Percentiles rank a stretch among this genome's conserved stretches.
phyloP scores from a whole-genome alignment of 2,888 invertebrate species.

The Labia minor region DNA sequence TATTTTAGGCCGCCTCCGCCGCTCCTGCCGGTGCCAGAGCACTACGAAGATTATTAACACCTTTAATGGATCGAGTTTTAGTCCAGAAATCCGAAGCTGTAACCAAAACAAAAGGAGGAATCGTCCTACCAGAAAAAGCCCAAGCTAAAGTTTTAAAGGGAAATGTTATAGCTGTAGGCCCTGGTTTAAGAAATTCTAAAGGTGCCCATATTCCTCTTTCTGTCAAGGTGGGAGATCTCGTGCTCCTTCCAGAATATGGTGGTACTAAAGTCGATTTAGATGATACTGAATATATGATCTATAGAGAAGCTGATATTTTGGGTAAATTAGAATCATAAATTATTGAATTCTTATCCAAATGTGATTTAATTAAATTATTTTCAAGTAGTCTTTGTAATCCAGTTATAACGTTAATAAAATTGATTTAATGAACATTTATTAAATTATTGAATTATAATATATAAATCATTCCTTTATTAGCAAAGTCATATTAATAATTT shows the following conservation, averaged over 20 bases:
- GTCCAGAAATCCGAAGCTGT: conserved; percentile 85
- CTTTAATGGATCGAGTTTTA: conserved; percentile 89
- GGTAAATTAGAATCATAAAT: conserved; percentile 62
- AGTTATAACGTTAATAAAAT: too few species aligned
- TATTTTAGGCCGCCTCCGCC: background rate
- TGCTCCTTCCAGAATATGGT: conserved; percentile 95
- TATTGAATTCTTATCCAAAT: too few species aligned
- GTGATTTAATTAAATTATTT: too few species aligned
- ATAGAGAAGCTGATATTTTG: conserved; percentile 90
- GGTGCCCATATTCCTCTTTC: conserved; percentile 69
- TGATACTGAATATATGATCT: conserved; percentile 85
- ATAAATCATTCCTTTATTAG: too few species aligned
- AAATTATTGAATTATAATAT: too few species aligned
- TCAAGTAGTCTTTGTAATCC: too few species aligned
- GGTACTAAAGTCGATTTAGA: conserved; percentile 88
- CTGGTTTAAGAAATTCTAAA: conserved; percentile 72
- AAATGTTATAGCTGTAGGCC: conserved; percentile 89
- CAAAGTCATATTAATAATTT: too few species aligned
- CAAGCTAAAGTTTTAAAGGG: conserved; percentile 86
- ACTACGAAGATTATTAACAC: conserved; percentile 53
- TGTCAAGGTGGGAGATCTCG: conserved; percentile 85
- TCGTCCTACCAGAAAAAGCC: conserved; percentile 94
- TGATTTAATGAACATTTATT: too few species aligned
- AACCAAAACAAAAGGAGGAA: conserved; percentile 88
- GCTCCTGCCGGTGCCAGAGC: conserved; percentile 33